Evolutionary conservation across 2,888 invertebrate species (phyloP).

Genomic region (Diogma glabrata): DNA sequence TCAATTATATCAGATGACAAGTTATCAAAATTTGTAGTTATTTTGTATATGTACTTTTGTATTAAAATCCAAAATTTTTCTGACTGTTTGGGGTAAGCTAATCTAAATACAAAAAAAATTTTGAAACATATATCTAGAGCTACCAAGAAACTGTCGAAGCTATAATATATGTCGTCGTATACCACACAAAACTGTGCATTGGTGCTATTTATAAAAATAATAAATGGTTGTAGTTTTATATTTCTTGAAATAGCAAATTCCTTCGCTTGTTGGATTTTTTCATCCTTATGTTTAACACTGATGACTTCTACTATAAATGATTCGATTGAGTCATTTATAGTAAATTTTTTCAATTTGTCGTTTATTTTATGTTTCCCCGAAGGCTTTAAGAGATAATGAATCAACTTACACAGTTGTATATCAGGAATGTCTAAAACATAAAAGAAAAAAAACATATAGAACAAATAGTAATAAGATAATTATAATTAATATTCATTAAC

Average conservation of each 20-base stretch:
- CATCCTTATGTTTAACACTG: background rate
- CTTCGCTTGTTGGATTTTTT: background rate
- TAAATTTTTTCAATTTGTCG: background rate
- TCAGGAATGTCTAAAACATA: background rate
- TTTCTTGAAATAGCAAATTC: background rate
- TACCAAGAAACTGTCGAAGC: background rate
- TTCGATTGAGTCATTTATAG: background rate
- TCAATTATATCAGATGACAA: no score
- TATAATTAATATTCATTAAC: no score
- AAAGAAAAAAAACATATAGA: background rate
- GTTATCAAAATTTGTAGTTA: no score
- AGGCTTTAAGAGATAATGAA: background rate
- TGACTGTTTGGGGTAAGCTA: background rate
- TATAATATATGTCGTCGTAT: background rate
- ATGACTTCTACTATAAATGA: background rate
- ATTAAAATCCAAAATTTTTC: no score
- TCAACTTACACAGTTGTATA: background rate
- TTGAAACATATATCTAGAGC: background rate
- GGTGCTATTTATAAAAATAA: background rate
- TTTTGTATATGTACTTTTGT: no score
- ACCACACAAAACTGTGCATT: background rate
- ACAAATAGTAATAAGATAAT: no score
- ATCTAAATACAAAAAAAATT: background rate
- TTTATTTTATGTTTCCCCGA: background rate
- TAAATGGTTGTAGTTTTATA: background rate